Conservation (phyloP, 2,888 invertebrate genomes). For the Melangyna quadrimaculata region DNA sequence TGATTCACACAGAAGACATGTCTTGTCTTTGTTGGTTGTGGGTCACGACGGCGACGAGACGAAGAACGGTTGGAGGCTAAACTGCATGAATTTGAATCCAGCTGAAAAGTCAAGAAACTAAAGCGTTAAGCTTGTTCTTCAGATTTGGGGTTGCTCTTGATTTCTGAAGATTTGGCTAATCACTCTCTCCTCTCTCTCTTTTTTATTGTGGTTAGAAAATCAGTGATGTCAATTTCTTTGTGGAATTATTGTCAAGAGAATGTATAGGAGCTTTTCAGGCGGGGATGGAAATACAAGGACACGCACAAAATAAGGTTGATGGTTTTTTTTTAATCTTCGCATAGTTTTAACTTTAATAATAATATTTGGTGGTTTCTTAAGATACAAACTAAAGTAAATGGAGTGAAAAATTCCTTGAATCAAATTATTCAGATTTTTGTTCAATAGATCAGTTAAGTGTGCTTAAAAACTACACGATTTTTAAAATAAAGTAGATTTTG, state of each 20-base stretch:
- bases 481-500: too few relatives aligned
- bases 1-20: constrained; percentile 45
- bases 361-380: too few relatives aligned
- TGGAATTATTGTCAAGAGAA: not conserved
- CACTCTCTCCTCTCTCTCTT: not conserved
- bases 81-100: constrained; percentile 41
- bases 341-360: too few relatives aligned
- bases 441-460: too few relatives aligned
- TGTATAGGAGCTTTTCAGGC: not conserved
- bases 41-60: constrained; percentile 6
- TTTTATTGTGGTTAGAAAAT: not conserved
- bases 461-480: too few relatives aligned
- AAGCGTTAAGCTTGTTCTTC: not conserved
- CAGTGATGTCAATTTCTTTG: not conserved
- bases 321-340: too few relatives aligned
- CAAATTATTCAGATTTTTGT: too few relatives aligned
- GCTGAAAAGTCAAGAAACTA: not conserved
- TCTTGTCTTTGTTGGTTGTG: constrained; percentile 36
- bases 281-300: not conserved
- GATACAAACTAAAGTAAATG: too few relatives aligned
- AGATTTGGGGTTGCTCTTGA: constrained; percentile 31
- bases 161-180: not conserved
- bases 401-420: too few relatives aligned
- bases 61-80: not conserved
- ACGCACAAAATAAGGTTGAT: not conserved